phyloP scores from a whole-genome alignment of 2,888 invertebrate species.

The Chirona hameri region DNA sequence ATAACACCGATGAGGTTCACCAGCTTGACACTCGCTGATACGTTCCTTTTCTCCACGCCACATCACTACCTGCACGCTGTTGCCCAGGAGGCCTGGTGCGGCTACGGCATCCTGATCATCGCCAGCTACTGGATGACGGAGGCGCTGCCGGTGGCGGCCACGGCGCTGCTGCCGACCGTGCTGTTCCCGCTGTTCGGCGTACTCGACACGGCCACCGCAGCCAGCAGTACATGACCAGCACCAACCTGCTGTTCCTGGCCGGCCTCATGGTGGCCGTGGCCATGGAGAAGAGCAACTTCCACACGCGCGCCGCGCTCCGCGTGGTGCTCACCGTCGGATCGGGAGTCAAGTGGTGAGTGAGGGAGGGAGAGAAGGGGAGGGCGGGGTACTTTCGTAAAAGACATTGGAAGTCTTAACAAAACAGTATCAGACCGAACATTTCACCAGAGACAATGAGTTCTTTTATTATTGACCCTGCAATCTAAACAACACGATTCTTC shows the following conservation, averaged over 20 bases:
- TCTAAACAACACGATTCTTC: no score
- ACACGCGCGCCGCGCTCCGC: constrained; percentile 77
- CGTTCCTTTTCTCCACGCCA: no score
- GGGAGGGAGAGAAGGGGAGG: no score
- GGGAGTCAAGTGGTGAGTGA: constrained; percentile 25
- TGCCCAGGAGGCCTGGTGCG: constrained; percentile 54
- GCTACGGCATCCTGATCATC: constrained; percentile 77
- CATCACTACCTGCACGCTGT: no score
- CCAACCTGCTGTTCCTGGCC: constrained; percentile 83
- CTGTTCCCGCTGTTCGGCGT: constrained; percentile 68
- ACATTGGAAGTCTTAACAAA: no score
- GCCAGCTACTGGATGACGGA: constrained; percentile 80
- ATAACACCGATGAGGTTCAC: no score
- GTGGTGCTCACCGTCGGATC: constrained; percentile 45
- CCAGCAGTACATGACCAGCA: constrained; percentile 67
- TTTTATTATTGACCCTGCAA: no score
- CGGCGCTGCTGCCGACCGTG: constrained; percentile 76
- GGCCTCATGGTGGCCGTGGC: constrained; percentile 87
- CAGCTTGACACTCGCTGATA: no score
- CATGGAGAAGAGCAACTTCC: constrained; percentile 83
- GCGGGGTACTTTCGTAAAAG: no score
- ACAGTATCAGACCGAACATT: background rate
- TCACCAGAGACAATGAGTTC: no score
- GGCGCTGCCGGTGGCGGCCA: constrained; percentile 73
- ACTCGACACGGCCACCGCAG: constrained; percentile 36